Evolutionary conservation across 2,888 invertebrate species (phyloP).

Genomic region (Hymenopus coronatus): DNA sequence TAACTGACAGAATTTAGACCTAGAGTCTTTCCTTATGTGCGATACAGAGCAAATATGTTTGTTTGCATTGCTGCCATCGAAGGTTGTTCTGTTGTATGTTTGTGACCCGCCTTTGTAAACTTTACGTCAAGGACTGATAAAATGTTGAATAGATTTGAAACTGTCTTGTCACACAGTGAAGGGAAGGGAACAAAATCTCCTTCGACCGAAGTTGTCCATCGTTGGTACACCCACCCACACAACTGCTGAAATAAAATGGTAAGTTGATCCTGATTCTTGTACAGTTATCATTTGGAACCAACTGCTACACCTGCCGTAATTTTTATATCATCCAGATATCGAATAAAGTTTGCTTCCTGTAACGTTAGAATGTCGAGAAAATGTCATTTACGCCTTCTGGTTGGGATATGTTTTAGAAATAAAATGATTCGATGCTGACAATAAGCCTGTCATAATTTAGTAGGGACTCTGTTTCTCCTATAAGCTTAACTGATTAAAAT

Average conservation of each 20-base stretch:
- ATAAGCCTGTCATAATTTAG: too few species aligned
- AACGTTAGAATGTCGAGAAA: too few species aligned
- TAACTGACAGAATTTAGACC: too few species aligned
- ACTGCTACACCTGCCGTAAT: too few species aligned
- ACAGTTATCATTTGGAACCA: not conserved
- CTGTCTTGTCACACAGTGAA: not conserved
- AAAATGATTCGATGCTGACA: too few species aligned
- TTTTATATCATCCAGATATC: too few species aligned
- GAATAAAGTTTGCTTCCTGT: too few species aligned
- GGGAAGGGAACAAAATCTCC: not conserved
- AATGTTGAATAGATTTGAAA: not conserved
- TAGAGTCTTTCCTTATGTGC: too few species aligned
- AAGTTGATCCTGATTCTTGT: not conserved
- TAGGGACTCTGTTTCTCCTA: too few species aligned
- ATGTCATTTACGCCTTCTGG: too few species aligned
- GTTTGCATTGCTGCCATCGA: not conserved
- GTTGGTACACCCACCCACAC: not conserved
- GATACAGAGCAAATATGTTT: not conserved
- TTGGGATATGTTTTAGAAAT: too few species aligned
- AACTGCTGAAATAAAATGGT: not conserved
- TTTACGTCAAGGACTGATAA: not conserved
- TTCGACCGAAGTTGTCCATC: not conserved
- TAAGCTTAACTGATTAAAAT: too few species aligned
- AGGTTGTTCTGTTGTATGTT: not conserved
- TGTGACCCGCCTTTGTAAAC: not conserved